These are phyloP conservation scores for Oryzias dopingdopingensis DNA, from an alignment of 2,797 vertebrate genomes.

Conservation along the genomic window DNA sequence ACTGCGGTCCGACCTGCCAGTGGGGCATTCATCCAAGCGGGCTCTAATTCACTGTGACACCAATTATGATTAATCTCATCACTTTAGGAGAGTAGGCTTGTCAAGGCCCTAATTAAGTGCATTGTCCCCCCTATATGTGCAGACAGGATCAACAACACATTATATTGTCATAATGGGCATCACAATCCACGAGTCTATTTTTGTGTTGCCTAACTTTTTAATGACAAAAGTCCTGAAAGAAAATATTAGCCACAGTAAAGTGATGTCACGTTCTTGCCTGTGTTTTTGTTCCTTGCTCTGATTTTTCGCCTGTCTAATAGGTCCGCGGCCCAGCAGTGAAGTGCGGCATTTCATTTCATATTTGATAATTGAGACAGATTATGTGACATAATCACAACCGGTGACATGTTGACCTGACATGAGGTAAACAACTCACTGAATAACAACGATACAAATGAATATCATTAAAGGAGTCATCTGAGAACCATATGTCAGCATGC, in stretches of 20 bases:
- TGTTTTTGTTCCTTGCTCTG: conserved; percentile 12
- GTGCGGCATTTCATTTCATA: conserved; percentile 61
- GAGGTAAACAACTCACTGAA: conserved; percentile 75
- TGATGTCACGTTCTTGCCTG: conserved; percentile 46
- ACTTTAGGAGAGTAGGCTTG: conserved; percentile 95
- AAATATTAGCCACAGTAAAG: conserved; percentile 31
- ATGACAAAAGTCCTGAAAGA: conserved; percentile 63
- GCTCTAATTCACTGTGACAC: conserved; percentile 97
- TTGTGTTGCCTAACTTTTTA: conserved; percentile 78
- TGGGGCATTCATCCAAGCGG: conserved; percentile 87
- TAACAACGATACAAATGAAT: conserved; percentile 74
- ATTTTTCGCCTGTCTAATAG: conserved; percentile 47
- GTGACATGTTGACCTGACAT: conserved; percentile 78
- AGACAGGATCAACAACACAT: conserved; percentile 91
- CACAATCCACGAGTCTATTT: conserved; percentile 85
- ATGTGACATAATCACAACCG: conserved; percentile 73
- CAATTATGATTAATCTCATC: conserved; percentile 99
- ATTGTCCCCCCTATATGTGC: conserved; percentile 92
- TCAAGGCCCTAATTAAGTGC: conserved; percentile 99
- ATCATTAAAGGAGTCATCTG: conserved; percentile 78
- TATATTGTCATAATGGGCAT: conserved; percentile 94
- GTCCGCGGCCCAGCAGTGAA: conserved; percentile 33
- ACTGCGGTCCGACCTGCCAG: conserved; percentile 92
- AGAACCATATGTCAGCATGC: conserved; percentile 79
- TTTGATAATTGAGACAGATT: conserved; percentile 77